Percentiles rank a stretch among this genome's conserved stretches.
Evolutionary conservation across 2,113 vertebrate genomes (phyloP).

Genomic region (Numida meleagris): DNA sequence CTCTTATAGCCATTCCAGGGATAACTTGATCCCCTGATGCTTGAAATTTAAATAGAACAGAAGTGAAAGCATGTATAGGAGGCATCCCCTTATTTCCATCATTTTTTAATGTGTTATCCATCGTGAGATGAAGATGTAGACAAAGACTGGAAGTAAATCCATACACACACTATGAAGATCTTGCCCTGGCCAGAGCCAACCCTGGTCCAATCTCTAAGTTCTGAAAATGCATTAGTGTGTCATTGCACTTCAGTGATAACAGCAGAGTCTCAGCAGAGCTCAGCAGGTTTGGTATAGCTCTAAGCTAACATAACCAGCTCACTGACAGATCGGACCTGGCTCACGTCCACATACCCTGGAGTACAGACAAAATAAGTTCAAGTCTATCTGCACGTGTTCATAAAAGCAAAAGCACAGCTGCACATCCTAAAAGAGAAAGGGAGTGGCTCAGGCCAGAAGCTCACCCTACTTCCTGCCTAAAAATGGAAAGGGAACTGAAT

Average conservation of each 20-base stretch:
- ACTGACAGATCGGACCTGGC: conserved; percentile 53
- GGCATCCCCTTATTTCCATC: not conserved
- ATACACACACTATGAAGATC: not conserved
- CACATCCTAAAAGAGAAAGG: conserved; percentile 44
- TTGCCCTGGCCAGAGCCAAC: not conserved
- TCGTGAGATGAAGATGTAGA: not conserved
- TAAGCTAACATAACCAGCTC: not conserved
- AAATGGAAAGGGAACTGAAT: conserved; percentile 41
- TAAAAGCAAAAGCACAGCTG: conserved; percentile 47
- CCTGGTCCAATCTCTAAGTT: not conserved
- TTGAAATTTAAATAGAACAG: not conserved
- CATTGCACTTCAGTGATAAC: not conserved
- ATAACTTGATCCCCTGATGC: not conserved
- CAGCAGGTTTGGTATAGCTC: not conserved
- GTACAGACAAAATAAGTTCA: conserved; percentile 66
- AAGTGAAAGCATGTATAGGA: not conserved
- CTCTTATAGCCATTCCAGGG: not conserved
- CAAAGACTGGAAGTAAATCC: not conserved
- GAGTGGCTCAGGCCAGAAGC: conserved; percentile 24
- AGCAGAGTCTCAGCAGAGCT: conserved; percentile 19
- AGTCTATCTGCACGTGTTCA: conserved; percentile 54
- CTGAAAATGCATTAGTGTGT: not conserved
- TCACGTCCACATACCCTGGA: conserved; percentile 44
- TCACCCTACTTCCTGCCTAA: conserved; percentile 26
- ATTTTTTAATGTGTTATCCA: not conserved